Conservation (phyloP, 2,888 invertebrate genomes). For the Corbicula japonica region DNA sequence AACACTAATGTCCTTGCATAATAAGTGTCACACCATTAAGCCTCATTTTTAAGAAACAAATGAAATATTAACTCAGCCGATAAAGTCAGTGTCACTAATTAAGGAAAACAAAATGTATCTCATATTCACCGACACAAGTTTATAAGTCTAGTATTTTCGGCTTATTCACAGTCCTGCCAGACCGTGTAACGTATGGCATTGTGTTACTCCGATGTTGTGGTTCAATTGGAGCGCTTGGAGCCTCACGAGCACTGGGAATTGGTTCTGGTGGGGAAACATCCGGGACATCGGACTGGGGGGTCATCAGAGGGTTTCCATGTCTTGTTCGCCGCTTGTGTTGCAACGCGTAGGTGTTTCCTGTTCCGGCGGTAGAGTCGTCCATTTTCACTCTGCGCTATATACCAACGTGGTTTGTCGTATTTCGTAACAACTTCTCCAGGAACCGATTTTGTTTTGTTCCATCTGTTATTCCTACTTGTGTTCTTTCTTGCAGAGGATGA, state of each 20-base stretch:
- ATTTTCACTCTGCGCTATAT: constrained; percentile 1
- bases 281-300: not conserved
- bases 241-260: not conserved
- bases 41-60: too few species aligned
- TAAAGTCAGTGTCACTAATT: too few species aligned
- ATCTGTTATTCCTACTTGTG: constrained; percentile 4
- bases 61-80: too few species aligned
- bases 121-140: too few species aligned
- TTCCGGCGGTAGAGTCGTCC: constrained; percentile 19
- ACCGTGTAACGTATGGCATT: constrained; percentile 2
- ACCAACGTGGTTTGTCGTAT: constrained; percentile 25
- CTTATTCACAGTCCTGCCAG: too few species aligned
- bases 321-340: constrained; percentile 24
- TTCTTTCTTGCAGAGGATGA: not conserved
- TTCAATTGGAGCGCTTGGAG: constrained; percentile 2
- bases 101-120: too few species aligned
- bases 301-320: constrained; percentile 1
- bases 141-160: constrained; percentile 2
- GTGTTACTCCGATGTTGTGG: not conserved
- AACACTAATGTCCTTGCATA: too few species aligned
- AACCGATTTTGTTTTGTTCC: constrained; percentile 7
- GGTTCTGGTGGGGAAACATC: constrained; percentile 4
- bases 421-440: constrained; percentile 21
- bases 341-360: constrained; percentile 28
- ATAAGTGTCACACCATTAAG: too few species aligned